Evolutionary conservation across 1,140 invertebrate species (phyloP).

Genomic region (Lasioglossum baleicum): DNA sequence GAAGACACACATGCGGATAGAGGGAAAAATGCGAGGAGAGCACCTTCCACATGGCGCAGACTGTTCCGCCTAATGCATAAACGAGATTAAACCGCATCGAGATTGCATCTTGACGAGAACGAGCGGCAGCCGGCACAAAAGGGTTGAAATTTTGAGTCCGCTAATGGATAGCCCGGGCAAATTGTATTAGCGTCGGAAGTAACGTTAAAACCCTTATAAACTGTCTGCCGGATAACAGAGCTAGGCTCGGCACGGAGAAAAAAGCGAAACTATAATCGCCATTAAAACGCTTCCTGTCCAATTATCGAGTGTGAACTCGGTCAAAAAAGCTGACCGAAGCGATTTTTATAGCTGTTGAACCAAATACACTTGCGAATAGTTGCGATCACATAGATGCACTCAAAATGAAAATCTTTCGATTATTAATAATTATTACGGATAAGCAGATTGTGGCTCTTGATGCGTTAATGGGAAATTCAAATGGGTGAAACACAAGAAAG

Average conservation of each 20-base stretch:
- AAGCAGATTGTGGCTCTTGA: no score
- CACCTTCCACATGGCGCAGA: neutral
- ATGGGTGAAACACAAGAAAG: no score
- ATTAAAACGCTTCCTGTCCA: neutral
- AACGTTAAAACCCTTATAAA: constrained; percentile 39
- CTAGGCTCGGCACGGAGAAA: no score
- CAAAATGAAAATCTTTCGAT: no score
- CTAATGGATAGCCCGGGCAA: constrained; percentile 40
- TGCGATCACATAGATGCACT: no score
- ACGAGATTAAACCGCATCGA: constrained; percentile 48
- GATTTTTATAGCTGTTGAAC: no score
- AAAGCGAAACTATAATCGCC: neutral
- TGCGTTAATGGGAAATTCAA: no score
- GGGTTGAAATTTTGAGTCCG: constrained; percentile 35
- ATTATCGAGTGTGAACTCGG: neutral
- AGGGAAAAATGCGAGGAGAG: neutral
- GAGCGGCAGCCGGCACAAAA: constrained; percentile 18
- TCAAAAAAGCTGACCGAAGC: no score
- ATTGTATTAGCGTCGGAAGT: constrained; percentile 31
- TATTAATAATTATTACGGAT: no score
- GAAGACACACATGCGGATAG: no score
- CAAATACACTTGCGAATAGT: no score
- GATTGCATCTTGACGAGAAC: constrained; percentile 44
- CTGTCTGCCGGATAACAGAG: constrained; percentile 6
- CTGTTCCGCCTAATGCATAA: constrained; percentile 40